These are phyloP conservation scores for Lepeophtheirus nordmannii DNA, from an alignment of 2,888 invertebrate species.

Conservation along the genomic window DNA sequence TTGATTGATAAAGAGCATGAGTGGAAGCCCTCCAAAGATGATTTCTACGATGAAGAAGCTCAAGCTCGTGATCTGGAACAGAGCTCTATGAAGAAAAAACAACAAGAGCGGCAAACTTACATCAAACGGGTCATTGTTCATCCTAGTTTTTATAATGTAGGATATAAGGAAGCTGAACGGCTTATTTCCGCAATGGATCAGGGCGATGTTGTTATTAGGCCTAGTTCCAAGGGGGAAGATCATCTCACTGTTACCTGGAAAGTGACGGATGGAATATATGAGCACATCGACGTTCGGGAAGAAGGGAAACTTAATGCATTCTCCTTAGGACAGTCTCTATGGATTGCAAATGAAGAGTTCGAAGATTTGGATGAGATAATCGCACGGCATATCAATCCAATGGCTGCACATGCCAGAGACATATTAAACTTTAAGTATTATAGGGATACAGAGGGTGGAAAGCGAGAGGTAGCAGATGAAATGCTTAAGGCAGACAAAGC, in stretches of 20 bases:
- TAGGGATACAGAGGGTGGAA: conserved; percentile 55
- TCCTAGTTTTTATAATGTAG: conserved; percentile 90
- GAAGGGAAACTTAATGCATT: conserved; percentile 92
- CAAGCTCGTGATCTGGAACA: conserved; percentile 61
- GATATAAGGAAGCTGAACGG: conserved; percentile 77
- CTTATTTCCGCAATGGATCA: conserved; percentile 81
- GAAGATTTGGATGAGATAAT: conserved; percentile 99
- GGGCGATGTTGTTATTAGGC: conserved; percentile 54
- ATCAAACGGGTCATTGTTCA: conserved; percentile 94
- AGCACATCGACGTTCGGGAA: conserved; percentile 89
- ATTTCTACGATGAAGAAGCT: conserved; percentile 70
- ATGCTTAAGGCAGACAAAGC: conserved; percentile 71
- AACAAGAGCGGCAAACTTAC: conserved; percentile 65
- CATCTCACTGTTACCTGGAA: conserved; percentile 98
- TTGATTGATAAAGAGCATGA: conserved; percentile 73
- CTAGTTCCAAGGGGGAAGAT: conserved; percentile 51
- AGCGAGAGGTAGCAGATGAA: conserved; percentile 74
- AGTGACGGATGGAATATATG: conserved; percentile 78
- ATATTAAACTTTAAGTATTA: conserved; percentile 81
- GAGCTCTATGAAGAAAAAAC: conserved; percentile 45
- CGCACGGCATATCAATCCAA: conserved; percentile 85
- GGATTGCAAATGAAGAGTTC: conserved; percentile 81
- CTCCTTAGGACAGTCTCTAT: conserved; percentile 69
- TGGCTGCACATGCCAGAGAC: conserved; percentile 85
- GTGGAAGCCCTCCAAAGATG: conserved; percentile 76